Evolutionary conservation across 2,797 vertebrate genomes (phyloP), one percentile per base, ranked within the genome.

Genomic region (Zalophus californianus): DNA sequence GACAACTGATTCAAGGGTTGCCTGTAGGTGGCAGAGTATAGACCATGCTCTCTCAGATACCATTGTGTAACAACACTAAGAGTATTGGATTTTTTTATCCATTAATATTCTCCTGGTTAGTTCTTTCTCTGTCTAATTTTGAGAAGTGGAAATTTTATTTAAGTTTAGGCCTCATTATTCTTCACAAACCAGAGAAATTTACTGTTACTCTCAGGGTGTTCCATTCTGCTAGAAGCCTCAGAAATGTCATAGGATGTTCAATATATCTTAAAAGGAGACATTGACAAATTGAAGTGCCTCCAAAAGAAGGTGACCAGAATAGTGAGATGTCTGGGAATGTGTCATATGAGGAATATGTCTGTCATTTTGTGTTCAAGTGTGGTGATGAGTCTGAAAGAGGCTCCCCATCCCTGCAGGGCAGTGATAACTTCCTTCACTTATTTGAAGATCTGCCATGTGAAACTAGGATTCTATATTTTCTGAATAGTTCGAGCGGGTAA

Each of bases 251-350:
- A n/a, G 9, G 21, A 54, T 62, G 4, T 92, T 50, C 62, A 9
- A 32, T 92, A 77, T 79, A 87, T 86, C 96, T 93, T 94, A 62
- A 95, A 94, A 96, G 16, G n/a, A 82, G n/a, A 91, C 58, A 77
- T 44, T 92, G 80, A 84, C 62, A 97, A 95, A 84, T 86, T 79
- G 72, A 96, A 91, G 29, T 70, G 4, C 32, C 84, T 91, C 38
- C 13, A 27, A 86, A 92, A 73, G 27, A 97, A 96, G 14, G n/a
- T 75, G 94, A 50, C 78, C 78, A 86, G 88, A 64, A 88, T 54
- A 88, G 60, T 84, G 73, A 91, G 56, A 29, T n/a, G 35, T 85
- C 83, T 96, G 70, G 70, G 88, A 90, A 96, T 18, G 14, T 77
- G 62, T 41, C 82, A 50, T 86, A 2, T 58, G 50, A 92, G 64